phyloP scores from a whole-genome alignment of 2,797 vertebrate species.

The Sardinella longiceps region DNA sequence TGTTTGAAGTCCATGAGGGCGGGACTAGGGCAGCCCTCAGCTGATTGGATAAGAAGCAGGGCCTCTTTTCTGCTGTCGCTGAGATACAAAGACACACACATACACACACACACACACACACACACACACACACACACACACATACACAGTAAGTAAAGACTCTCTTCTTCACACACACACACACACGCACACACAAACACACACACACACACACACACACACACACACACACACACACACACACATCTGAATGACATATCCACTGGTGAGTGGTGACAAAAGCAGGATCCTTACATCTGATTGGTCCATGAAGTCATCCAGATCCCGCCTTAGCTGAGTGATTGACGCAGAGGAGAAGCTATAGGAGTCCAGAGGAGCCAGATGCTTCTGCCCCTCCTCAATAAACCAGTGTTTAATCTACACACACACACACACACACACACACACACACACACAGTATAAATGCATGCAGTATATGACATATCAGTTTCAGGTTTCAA shows the following conservation, averaged over 20 bases:
- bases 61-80: conserved; percentile 77
- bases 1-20: conserved; percentile 69
- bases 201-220: too few species aligned
- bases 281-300: conserved; percentile 63
- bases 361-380: conserved; percentile 68
- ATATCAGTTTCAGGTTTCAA: too few species aligned
- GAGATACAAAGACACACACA: too few species aligned
- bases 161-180: neutral
- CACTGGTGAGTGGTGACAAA: neutral
- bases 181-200: too few species aligned
- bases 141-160: neutral
- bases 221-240: too few species aligned
- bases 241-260: neutral
- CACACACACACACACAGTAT: neutral
- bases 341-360: conserved; percentile 63
- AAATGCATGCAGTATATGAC: too few species aligned
- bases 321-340: conserved; percentile 67
- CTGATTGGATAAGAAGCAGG: conserved; percentile 68
- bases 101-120: too few species aligned
- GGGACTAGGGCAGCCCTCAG: conserved; percentile 62
- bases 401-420: conserved; percentile 81
- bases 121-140: neutral
- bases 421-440: conserved; percentile 23
- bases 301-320: conserved; percentile 72
- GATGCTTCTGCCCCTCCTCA: conserved; percentile 71